Percentiles rank a stretch among this genome's conserved stretches.
Conservation (phyloP, 2,888 invertebrate species). For the Panzeria rudis region DNA sequence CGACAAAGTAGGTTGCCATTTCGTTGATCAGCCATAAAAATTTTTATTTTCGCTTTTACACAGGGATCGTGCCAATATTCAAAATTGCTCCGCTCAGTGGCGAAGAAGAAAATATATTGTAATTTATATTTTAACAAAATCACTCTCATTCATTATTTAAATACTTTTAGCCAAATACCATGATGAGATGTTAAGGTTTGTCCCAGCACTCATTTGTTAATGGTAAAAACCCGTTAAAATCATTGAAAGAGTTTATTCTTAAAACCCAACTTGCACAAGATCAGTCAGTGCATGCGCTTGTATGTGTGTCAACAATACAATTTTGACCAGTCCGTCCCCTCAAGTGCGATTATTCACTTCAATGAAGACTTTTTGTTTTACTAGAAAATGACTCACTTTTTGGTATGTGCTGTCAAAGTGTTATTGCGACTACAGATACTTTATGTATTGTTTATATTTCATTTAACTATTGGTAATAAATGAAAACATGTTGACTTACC, state of each 20-base stretch:
- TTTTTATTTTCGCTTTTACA: slow-evolving; percentile 34
- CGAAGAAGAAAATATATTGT: slow-evolving; percentile 26
- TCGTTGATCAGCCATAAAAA: slow-evolving; percentile 40
- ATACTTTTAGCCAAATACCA: slow-evolving; percentile 42
- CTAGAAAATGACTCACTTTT: slow-evolving; percentile 51
- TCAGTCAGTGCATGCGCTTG: not conserved
- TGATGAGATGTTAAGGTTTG: slow-evolving; percentile 9
- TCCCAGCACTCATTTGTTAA: slow-evolving; percentile 1
- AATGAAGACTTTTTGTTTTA: slow-evolving; percentile 35
- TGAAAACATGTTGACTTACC: slow-evolving; percentile 3
- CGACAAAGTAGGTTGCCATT: slow-evolving; percentile 43
- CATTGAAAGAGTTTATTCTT: slow-evolving; percentile 53
- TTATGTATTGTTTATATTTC: slow-evolving; percentile 13
- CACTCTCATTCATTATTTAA: slow-evolving; percentile 61
- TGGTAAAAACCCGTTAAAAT: slow-evolving; percentile 43
- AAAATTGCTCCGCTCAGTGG: slow-evolving; percentile 5
- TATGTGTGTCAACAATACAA: slow-evolving; percentile 5
- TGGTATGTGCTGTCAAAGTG: slow-evolving; percentile 46
- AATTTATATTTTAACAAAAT: slow-evolving; percentile 44
- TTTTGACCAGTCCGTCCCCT: not conserved
- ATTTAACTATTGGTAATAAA: slow-evolving; percentile 42
- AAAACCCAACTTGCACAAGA: slow-evolving; percentile 3
- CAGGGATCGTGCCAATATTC: slow-evolving; percentile 55
- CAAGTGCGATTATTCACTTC: slow-evolving; percentile 59
- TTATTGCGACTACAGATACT: not conserved